These are phyloP conservation scores for Xanthia togata DNA, from an alignment of 2,888 invertebrate species.

Conservation along the genomic window DNA sequence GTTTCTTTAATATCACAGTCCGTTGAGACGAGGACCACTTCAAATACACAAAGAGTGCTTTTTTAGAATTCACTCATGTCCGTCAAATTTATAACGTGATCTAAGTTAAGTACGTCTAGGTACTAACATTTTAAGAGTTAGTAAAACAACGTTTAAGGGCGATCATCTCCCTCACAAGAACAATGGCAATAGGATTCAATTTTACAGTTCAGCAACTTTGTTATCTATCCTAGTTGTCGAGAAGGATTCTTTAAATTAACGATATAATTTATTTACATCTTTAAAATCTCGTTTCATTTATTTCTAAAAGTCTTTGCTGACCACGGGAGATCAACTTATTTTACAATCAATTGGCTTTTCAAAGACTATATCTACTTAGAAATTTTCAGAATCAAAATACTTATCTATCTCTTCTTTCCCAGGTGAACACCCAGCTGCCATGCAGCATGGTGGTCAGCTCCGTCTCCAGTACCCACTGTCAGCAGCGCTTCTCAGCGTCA, in stretches of 20 bases:
- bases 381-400: neutral
- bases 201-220: neutral
- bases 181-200: neutral
- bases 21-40: neutral
- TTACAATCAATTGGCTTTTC: neutral
- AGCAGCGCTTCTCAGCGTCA: slow-evolving; percentile 93
- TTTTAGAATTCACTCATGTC: neutral
- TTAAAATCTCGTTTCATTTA: neutral
- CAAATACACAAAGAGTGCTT: neutral
- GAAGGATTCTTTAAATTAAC: neutral
- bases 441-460: slow-evolving; percentile 95
- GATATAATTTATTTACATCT: neutral
- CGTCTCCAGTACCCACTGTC: slow-evolving; percentile 93
- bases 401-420: slow-evolving; percentile 63
- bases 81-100: too few species aligned
- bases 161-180: neutral
- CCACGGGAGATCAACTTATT: neutral
- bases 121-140: neutral
- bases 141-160: neutral
- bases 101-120: neutral
- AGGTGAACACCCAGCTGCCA: slow-evolving; percentile 96
- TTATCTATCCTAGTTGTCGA: neutral
- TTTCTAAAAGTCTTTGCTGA: neutral
- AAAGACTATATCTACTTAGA: neutral
- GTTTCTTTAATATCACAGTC: too few species aligned